These are phyloP conservation scores for Clytia hemisphaerica DNA, from an alignment of 30 jellyfish, hydroid and myxozoan genomes.

Conservation along the genomic window DNA sequence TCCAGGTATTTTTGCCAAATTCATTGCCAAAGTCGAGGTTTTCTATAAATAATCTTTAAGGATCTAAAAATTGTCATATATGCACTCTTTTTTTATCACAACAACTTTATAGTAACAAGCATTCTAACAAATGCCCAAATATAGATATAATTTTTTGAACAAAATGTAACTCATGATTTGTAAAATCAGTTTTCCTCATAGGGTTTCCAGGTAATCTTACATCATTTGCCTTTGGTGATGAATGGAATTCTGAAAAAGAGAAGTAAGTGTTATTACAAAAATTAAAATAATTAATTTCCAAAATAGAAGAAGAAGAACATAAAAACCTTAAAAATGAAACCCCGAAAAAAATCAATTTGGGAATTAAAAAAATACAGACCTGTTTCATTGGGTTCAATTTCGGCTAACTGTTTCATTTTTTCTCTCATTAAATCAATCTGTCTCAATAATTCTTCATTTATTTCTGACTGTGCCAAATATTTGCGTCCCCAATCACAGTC, in stretches of 20 bases:
- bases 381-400: conserved; percentile 11
- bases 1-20: too few species aligned
- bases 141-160: too few species aligned
- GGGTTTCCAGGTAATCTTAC: too few species aligned
- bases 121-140: too few species aligned
- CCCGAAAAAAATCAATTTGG: neutral
- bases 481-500: conserved; percentile 53
- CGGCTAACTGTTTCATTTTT: conserved; percentile 45
- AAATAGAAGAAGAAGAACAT: neutral
- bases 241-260: neutral
- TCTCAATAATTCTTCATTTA: conserved; percentile 35
- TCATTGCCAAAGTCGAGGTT: too few species aligned
- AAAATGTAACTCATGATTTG: too few species aligned
- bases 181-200: too few species aligned
- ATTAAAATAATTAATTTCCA: too few species aligned
- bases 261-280: neutral
- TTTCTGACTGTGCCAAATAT: conserved; percentile 43
- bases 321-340: neutral
- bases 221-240: neutral
- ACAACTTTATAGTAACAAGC: too few species aligned
- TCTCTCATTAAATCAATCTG: conserved; percentile 40
- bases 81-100: too few species aligned
- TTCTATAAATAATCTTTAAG: too few species aligned
- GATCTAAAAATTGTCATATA: too few species aligned
- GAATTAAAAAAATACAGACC: neutral